phyloP scores from a whole-genome alignment of 1,140 invertebrate genomes.

The Macrotrachela quadricornifera region DNA sequence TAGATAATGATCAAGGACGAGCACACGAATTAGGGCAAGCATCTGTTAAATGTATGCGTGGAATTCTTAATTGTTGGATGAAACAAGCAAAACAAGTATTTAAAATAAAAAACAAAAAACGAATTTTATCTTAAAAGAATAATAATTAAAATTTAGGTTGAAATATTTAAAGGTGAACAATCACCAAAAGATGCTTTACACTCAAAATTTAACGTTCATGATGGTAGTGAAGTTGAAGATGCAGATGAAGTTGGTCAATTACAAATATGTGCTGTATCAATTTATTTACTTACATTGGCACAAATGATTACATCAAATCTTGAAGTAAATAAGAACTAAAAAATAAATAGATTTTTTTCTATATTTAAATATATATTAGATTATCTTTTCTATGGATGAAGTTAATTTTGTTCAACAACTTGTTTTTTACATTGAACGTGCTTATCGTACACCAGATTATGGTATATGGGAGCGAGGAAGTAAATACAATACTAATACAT shows the following conservation, averaged over 20 bases:
- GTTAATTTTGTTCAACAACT: conserved; percentile 95
- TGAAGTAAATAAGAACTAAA: conserved; percentile 20
- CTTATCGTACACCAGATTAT: conserved; percentile 92
- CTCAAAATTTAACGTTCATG: conserved; percentile 77
- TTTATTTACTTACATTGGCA: conserved; percentile 79
- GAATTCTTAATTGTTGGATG: conserved; percentile 89
- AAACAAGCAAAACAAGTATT: conserved; percentile 43
- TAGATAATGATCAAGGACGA: conserved; percentile 91
- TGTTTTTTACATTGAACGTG: conserved; percentile 94
- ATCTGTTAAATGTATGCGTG: conserved; percentile 92
- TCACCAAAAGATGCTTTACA: conserved; percentile 68
- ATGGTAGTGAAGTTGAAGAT: conserved; percentile 64
- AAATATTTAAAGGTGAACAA: conserved; percentile 82
- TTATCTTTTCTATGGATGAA: conserved; percentile 95
- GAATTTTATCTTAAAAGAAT: neutral
- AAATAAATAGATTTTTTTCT: neutral
- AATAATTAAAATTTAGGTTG: conserved; percentile 38
- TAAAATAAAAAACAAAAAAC: neutral
- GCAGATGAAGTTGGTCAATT: conserved; percentile 7
- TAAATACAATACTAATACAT: conserved; percentile 89
- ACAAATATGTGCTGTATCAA: conserved; percentile 78
- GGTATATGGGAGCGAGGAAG: conserved; percentile 96
- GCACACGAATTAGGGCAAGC: conserved; percentile 91
- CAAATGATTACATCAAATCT: conserved; percentile 87
- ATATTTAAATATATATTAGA: conserved; percentile 40